Conservation (phyloP, 2,113 vertebrate species). For the Scomber scombrus region DNA sequence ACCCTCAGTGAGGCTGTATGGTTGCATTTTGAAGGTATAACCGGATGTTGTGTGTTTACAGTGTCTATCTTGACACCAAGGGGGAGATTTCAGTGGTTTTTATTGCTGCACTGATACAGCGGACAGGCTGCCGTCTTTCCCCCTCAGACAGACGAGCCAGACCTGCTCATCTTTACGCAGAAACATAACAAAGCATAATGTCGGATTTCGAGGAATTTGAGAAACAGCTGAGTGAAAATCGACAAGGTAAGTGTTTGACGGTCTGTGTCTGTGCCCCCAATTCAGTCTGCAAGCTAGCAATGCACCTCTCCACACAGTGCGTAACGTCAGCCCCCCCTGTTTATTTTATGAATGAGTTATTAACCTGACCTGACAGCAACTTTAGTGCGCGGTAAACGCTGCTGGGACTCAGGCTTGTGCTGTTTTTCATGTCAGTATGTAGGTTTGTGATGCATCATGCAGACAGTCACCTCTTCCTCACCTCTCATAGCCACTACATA, state of each 20-base stretch:
- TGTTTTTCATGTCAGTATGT: background rate
- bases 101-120: slow-evolving; percentile 29
- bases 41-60: slow-evolving; percentile 22
- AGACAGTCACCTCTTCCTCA: background rate
- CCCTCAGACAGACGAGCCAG: background rate
- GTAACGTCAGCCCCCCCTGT: background rate
- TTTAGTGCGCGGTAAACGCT: background rate
- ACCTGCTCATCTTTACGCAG: background rate
- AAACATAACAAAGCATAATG: slow-evolving; percentile 48
- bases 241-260: slow-evolving; percentile 75
- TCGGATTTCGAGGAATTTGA: slow-evolving; percentile 87
- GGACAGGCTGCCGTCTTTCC: background rate
- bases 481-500: background rate
- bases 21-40: slow-evolving; percentile 24
- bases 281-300: slow-evolving; percentile 40
- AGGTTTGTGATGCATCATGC: too few relatives aligned
- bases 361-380: slow-evolving; percentile 16
- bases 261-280: background rate
- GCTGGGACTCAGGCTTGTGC: slow-evolving; percentile 23
- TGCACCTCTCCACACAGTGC: background rate
- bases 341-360: slow-evolving; percentile 54
- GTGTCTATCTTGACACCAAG: background rate
- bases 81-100: background rate
- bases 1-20: too few relatives aligned
- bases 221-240: slow-evolving; percentile 85